phyloP scores from a whole-genome alignment of 2,113 vertebrate species.

The Tyto alba region DNA sequence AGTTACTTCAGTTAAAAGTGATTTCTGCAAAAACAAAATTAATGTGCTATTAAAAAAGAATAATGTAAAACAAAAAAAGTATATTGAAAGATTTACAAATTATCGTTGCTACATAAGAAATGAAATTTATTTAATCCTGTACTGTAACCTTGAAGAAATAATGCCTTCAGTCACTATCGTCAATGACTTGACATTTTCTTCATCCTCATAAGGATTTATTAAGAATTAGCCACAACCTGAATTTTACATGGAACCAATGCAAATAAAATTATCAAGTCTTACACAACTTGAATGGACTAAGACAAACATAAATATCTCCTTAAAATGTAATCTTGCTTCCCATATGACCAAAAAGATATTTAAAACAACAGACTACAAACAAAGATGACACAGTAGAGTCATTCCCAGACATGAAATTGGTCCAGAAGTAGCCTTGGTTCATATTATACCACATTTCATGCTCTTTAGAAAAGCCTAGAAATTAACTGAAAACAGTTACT shows the following conservation, averaged over 20 bases:
- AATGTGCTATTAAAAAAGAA: conserved; percentile 50
- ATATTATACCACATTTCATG: neutral
- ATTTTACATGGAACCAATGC: neutral
- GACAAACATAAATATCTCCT: neutral
- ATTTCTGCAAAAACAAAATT: conserved; percentile 35
- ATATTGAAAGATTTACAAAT: conserved; percentile 19
- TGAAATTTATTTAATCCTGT: neutral
- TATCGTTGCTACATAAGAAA: conserved; percentile 42
- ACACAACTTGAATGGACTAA: neutral
- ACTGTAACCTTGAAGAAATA: neutral
- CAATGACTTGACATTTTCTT: neutral
- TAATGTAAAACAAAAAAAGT: conserved; percentile 51
- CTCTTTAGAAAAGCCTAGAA: neutral
- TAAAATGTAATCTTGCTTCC: neutral
- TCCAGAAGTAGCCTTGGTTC: neutral
- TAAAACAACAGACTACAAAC: neutral
- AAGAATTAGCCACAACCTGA: neutral
- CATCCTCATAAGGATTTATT: neutral
- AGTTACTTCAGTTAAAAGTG: conserved; percentile 50
- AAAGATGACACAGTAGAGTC: neutral
- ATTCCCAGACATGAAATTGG: neutral
- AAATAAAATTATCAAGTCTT: neutral
- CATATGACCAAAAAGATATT: neutral
- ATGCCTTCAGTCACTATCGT: neutral
- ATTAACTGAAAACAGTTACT: neutral